Conservation (phyloP, 2,797 vertebrate genomes). For the Helicolenus hilgendorfi region DNA sequence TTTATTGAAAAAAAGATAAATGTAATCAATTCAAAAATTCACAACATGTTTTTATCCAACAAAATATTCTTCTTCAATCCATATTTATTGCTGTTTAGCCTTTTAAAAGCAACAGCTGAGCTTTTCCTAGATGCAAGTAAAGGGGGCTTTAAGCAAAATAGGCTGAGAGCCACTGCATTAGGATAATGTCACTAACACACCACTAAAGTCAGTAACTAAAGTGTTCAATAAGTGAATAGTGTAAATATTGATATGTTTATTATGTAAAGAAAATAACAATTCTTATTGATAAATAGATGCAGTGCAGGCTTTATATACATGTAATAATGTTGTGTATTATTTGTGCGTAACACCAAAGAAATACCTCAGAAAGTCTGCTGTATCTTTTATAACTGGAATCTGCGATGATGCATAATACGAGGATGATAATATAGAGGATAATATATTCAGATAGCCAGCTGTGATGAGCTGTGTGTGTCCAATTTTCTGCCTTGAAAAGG, state of each 20-base stretch:
- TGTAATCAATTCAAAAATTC: too few relatives aligned
- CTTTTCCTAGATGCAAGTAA: too few relatives aligned
- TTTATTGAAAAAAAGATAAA: too few relatives aligned
- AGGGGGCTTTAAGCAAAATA: too few relatives aligned
- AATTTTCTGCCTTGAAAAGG: conserved; percentile 18
- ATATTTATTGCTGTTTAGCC: too few relatives aligned
- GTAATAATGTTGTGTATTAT: not conserved
- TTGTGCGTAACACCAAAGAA: not conserved
- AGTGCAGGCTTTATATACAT: not conserved
- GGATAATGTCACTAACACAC: not conserved
- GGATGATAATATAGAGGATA: not conserved
- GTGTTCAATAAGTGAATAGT: not conserved
- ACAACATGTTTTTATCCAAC: too few relatives aligned
- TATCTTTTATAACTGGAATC: not conserved
- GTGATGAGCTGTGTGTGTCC: not conserved
- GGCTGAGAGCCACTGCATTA: not conserved
- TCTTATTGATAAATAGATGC: not conserved
- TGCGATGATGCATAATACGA: not conserved
- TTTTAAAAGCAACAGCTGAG: too few relatives aligned
- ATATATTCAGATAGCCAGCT: not conserved
- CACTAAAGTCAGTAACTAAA: not conserved
- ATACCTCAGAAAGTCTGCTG: not conserved
- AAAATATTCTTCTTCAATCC: too few relatives aligned
- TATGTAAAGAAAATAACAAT: not conserved
- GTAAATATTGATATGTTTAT: not conserved